Percentiles rank a stretch among this genome's conserved stretches.
Conservation (phyloP, 2,113 vertebrate genomes). For the Labeo rohita region DNA sequence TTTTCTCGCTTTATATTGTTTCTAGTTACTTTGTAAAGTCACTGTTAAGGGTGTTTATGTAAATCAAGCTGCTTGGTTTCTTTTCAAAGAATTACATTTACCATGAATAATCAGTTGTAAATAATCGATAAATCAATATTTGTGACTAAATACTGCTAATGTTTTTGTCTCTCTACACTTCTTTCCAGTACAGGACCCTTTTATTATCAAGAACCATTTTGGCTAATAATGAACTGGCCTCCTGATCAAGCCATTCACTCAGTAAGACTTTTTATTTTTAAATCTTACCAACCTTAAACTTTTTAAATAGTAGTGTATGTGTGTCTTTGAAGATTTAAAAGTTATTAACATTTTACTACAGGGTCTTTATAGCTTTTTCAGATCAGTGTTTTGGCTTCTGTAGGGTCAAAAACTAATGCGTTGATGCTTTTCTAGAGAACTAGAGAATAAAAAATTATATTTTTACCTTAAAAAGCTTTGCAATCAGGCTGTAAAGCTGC, state of each 20-base stretch:
- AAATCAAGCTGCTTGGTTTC: not conserved
- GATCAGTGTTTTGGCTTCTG: not conserved
- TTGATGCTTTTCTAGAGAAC: not conserved
- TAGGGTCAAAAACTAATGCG: not conserved
- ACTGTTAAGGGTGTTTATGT: not conserved
- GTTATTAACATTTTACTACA: not conserved
- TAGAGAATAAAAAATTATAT: not conserved
- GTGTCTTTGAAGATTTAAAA: not conserved
- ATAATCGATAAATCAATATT: not conserved
- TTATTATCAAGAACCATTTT: not conserved
- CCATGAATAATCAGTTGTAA: not conserved
- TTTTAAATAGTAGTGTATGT: not conserved
- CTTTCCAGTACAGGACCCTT: not conserved
- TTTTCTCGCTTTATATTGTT: not conserved
- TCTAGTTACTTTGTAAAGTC: not conserved
- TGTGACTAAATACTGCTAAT: not conserved
- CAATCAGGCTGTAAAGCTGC: not conserved
- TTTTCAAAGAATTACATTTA: not conserved
- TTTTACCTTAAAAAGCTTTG: not conserved
- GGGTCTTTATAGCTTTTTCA: not conserved
- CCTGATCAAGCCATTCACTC: not conserved
- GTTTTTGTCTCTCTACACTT: not conserved
- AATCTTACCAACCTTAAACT: not conserved
- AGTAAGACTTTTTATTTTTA: not conserved
- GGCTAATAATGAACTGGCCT: not conserved